Percentiles rank a stretch among this genome's conserved stretches.
phyloP scores from a whole-genome alignment of 2,888 invertebrate genomes.

The Callyntrura sp. region DNA sequence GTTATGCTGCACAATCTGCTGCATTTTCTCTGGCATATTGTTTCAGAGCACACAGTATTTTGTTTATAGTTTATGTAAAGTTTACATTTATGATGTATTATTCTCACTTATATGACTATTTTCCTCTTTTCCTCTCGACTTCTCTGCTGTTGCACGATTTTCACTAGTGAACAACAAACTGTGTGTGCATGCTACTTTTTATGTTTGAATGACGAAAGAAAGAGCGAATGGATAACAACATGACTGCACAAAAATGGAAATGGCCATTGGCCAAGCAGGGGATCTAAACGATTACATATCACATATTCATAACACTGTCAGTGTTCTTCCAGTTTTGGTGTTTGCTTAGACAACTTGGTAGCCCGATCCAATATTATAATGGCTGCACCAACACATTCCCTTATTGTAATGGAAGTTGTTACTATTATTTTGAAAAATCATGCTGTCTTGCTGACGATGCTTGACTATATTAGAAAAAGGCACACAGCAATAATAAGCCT shows the following conservation, averaged over 20 bases:
- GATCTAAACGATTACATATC: slow-evolving; percentile 66
- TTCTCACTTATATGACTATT: slow-evolving; percentile 4
- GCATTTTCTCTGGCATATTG: neutral
- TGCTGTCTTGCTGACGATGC: slow-evolving; percentile 38
- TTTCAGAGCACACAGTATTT: neutral
- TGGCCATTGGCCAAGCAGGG: slow-evolving; percentile 70
- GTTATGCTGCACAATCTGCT: neutral
- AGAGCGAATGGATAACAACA: slow-evolving; percentile 44
- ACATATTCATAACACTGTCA: slow-evolving; percentile 69
- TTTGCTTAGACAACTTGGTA: slow-evolving; percentile 65
- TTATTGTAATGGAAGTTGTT: slow-evolving; percentile 30
- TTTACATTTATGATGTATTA: slow-evolving; percentile 20
- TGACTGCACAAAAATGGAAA: slow-evolving; percentile 64
- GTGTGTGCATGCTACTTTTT: neutral
- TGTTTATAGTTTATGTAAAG: neutral
- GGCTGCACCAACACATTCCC: slow-evolving; percentile 35
- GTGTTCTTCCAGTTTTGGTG: slow-evolving; percentile 69
- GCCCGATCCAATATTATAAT: slow-evolving; percentile 54
- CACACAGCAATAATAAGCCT: neutral
- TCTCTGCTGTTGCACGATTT: slow-evolving; percentile 17
- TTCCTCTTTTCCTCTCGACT: neutral
- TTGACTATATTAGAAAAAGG: slow-evolving; percentile 10
- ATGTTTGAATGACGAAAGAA: neutral
- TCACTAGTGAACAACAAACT: neutral
- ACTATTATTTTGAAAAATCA: slow-evolving; percentile 47